Evolutionary conservation across 2,113 vertebrate species (phyloP).

Genomic region (Hippocampus abdominalis): DNA sequence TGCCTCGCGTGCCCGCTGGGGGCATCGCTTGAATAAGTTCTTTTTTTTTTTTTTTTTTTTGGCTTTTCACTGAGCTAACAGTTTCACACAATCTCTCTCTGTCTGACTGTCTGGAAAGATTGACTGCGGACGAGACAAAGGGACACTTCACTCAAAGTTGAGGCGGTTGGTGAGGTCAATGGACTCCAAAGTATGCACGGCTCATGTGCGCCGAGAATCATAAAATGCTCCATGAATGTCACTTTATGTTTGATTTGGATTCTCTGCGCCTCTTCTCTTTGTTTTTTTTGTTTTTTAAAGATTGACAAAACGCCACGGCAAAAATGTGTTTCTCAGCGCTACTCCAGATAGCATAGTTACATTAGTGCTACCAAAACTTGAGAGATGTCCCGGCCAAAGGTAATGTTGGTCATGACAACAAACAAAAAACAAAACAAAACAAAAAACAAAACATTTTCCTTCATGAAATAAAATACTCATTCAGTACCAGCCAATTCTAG

Average conservation of each 20-base stretch:
- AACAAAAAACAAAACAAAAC: too few species aligned
- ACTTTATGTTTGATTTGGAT: slow-evolving; percentile 16
- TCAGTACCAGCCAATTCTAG: too few species aligned
- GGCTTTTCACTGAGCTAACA: slow-evolving; percentile 29
- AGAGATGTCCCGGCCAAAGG: background rate
- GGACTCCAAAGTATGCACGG: slow-evolving; percentile 45
- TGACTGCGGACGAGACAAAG: slow-evolving; percentile 50
- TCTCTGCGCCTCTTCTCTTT: background rate
- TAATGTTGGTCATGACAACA: too few species aligned
- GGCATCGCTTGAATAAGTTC: slow-evolving; percentile 48
- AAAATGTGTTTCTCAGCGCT: background rate
- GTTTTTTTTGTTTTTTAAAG: too few species aligned
- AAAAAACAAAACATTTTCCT: too few species aligned
- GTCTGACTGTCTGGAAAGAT: slow-evolving; percentile 52
- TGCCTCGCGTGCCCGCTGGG: slow-evolving; percentile 50
- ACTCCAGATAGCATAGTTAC: background rate
- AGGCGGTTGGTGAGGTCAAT: slow-evolving; percentile 49
- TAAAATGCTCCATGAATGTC: slow-evolving; percentile 25
- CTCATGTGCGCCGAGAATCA: slow-evolving; percentile 25
- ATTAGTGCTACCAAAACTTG: background rate
- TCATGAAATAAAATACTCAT: too few species aligned
- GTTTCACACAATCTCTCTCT: slow-evolving; percentile 55
- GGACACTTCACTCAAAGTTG: slow-evolving; percentile 50
- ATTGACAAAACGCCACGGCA: background rate
- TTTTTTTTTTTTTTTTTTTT: slow-evolving; percentile 17